A percentile compares a stretch with the other conserved stretches of the same genome.
phyloP scores from a whole-genome alignment of 2,888 invertebrate species.

The Bombyx huttoni region DNA sequence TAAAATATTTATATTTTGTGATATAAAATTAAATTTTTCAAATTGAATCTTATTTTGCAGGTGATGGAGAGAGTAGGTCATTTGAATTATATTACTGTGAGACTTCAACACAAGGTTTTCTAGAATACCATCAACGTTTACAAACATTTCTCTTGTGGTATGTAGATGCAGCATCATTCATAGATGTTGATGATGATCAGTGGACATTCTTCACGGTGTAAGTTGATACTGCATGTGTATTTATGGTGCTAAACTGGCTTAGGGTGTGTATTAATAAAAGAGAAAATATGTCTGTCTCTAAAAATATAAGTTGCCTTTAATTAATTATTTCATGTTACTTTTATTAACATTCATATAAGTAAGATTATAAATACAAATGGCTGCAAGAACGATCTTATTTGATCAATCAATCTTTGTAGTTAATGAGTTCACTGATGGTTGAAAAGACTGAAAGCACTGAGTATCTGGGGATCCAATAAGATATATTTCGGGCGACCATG shows the following conservation, averaged over 20 bases:
- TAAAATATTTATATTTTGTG: not conserved
- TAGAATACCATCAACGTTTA: constrained; percentile 84
- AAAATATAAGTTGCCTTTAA: too few relatives aligned
- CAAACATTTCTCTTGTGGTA: constrained; percentile 96
- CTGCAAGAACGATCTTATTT: too few relatives aligned
- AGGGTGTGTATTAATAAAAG: too few relatives aligned
- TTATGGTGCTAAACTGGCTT: not conserved
- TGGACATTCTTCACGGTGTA: constrained; percentile 92
- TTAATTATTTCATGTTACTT: too few relatives aligned
- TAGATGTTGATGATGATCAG: constrained; percentile 91
- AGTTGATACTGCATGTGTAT: constrained; percentile 22
- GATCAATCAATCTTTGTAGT: too few relatives aligned
- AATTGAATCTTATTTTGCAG: constrained; percentile 15
- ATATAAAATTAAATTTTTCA: not conserved
- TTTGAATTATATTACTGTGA: constrained; percentile 89
- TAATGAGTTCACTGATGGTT: too few relatives aligned
- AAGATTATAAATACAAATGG: too few relatives aligned
- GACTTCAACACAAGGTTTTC: constrained; percentile 79
- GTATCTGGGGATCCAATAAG: too few relatives aligned
- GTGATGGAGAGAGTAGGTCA: constrained; percentile 46
- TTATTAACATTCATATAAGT: too few relatives aligned
- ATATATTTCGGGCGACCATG: too few relatives aligned
- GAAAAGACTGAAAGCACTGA: too few relatives aligned
- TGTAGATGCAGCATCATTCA: constrained; percentile 95
- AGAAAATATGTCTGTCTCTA: too few relatives aligned